Evolutionary conservation across 1,140 invertebrate species (phyloP).

Genomic region (Metaphire vulgaris): DNA sequence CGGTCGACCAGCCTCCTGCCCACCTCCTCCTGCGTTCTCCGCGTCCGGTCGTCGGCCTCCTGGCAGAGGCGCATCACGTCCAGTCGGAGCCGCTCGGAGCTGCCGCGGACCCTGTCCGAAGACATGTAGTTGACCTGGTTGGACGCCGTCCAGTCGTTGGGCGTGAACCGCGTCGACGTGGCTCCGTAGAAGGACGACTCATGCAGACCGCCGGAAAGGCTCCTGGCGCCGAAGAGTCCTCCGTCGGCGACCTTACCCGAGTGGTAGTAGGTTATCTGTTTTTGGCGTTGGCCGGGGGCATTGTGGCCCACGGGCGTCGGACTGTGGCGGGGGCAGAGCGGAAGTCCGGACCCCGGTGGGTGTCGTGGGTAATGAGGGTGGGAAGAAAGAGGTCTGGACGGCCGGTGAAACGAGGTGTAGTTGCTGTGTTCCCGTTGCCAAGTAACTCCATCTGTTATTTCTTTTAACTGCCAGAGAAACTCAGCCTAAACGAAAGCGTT

Average conservation of each 20-base stretch:
- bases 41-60: slow-evolving; percentile 52
- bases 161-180: slow-evolving; percentile 64
- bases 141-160: slow-evolving; percentile 81
- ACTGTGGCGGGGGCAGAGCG: neutral
- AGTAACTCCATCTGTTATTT: neutral
- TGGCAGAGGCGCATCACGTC: slow-evolving; percentile 49
- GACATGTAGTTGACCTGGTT: slow-evolving; percentile 77
- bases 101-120: slow-evolving; percentile 59
- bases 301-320: neutral
- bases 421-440: slow-evolving; percentile 38
- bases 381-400: slow-evolving; percentile 43
- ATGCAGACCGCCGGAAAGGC: neutral
- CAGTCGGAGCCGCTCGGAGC: slow-evolving; percentile 47
- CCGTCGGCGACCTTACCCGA: neutral
- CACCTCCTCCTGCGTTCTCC: slow-evolving; percentile 48
- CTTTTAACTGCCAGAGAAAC: no score
- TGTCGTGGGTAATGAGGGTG: slow-evolving; percentile 39
- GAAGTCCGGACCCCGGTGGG: neutral
- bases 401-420: slow-evolving; percentile 37
- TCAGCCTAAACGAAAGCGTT: no score
- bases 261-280: neutral
- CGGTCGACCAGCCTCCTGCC: slow-evolving; percentile 65
- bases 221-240: neutral
- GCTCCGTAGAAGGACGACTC: slow-evolving; percentile 38
- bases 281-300: neutral